Base-by-base conservation (phyloP, 2,888 invertebrate species). In the Melanostoma scalare region DNA sequence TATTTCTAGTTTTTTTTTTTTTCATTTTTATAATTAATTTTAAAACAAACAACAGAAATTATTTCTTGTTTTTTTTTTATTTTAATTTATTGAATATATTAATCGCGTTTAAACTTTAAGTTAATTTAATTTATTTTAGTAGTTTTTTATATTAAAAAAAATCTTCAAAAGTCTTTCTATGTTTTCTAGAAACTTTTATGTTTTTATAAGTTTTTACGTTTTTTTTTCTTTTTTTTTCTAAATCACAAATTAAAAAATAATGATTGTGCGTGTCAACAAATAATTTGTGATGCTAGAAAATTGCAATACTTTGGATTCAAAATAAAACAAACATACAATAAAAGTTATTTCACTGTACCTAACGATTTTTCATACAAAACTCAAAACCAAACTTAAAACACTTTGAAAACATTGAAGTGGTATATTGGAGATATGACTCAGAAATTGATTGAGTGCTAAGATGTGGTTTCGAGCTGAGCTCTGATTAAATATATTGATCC, bases 101-200 rank as follows among this genome's bases (percentile, higher is more conserved):
- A 20, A 20, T 20, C 20, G 55, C 56, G 65, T 46, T 33, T 65
- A 42, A 52, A 68, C 58, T 40, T 48, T 69, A 1, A 63, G 36
- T 35, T 42, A 50, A 10, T 48, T 33, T 40, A 42, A 40, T 50
- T 58, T 46, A 20, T 10, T 50, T 71, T 50, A 50, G 42, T 30
- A 9, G 48, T 55, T 40, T 4, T 71, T 65, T 71, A 58, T 35
- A 35, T 10, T 46, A 65, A 73, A 52, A 50, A 40, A 75, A 75
- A 67, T 78, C 74, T 73, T 74, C 67, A 20, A 42, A 78, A 73
- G 78, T 67, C 58, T 55, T 78, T 58, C 46, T 73, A 73, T 67
- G 73, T 58, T 67, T 53, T 30, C 74, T 78, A 78, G 42, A 67
- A 58, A 48, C 8, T 60, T 60, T 55, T 58, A 40, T 36, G n/a